phyloP scores from a whole-genome alignment of 2,888 invertebrate genomes.

The Vandiemenella viatica region DNA sequence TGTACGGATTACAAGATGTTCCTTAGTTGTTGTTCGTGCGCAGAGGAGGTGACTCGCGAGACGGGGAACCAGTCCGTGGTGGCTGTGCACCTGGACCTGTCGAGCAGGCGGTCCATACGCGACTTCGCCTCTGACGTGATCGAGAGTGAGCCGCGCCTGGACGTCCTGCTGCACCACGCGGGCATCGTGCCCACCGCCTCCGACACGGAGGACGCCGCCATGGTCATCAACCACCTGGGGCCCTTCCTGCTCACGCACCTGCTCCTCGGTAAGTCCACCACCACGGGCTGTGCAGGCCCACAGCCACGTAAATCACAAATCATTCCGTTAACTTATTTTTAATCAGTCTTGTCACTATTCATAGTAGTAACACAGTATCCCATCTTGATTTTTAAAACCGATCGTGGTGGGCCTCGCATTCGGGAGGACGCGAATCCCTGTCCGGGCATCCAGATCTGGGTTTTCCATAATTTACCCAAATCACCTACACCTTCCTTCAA shows the following conservation, averaged over 20 bases:
- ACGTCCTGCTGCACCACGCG: slow-evolving; percentile 79
- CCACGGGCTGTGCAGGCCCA: too few relatives aligned
- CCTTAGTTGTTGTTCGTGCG: neutral
- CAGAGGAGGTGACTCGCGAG: slow-evolving; percentile 53
- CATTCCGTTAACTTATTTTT: neutral
- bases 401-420: too few relatives aligned
- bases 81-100: slow-evolving; percentile 60
- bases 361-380: too few relatives aligned
- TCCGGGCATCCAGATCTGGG: too few relatives aligned
- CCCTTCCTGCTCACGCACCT: slow-evolving; percentile 86
- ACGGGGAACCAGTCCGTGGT: slow-evolving; percentile 56
- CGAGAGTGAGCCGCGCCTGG: slow-evolving; percentile 51
- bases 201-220: slow-evolving; percentile 67
- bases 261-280: slow-evolving; percentile 44
- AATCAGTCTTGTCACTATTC: too few relatives aligned
- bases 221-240: slow-evolving; percentile 88
- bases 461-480: too few relatives aligned
- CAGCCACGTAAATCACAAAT: too few relatives aligned
- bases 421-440: too few relatives aligned
- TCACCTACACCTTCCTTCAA: too few relatives aligned
- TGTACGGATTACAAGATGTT: too few relatives aligned
- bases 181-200: slow-evolving; percentile 63
- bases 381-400: too few relatives aligned
- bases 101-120: slow-evolving; percentile 61
- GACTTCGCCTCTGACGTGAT: slow-evolving; percentile 70